Base-by-base conservation (phyloP, 2,888 invertebrate genomes). In the Cynaeus angustus region DNA sequence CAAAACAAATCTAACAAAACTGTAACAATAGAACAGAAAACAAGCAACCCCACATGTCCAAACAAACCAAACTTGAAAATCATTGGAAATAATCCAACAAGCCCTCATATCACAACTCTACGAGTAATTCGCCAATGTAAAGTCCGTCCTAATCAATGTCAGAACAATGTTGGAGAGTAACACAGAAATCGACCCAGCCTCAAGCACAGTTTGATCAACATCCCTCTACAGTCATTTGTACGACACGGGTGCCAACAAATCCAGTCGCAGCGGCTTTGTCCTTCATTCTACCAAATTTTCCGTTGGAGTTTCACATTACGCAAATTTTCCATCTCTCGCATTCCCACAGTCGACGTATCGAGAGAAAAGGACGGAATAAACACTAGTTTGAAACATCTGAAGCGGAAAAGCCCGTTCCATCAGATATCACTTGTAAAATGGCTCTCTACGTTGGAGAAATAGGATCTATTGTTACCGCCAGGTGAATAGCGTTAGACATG, bases 211-310 rank as follows among this genome's bases (percentile, higher is more conserved):
- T 84, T 83, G 83, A 83, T 83, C 83, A 83, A 83, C 82, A 84
- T 81, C 82, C 80, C 82, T 80, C 82, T 79, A 79, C 81, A 84
- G 84, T 85, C 85, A 85, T 85, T 85, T 85, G 85, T 85, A 83
- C 85, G 83, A 85, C 85, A 85, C 82, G 83, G 83, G 83, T 82
- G 85, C 83, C 85, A 83, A 85, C 85, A 85, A 85, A 85, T 85
- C 84, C 84, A 81, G 78, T 77, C 75, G 74, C 78, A 76, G 78
- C 77, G 78, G 81, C 80, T 80, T 80, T 79, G 78, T 79, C 70
- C 75, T 71, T 61, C 72, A 72, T 70, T 73, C 75, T 70, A 68
- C 68, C 58, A 73, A 72, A 72, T 74, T 77, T 76, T 74, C 74
- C 73, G 64, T 64, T 56, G 68, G 68, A 75, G 73, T 71, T 72